Conservation (phyloP, 2,797 vertebrate species). For the Lophotriccus pileatus region DNA sequence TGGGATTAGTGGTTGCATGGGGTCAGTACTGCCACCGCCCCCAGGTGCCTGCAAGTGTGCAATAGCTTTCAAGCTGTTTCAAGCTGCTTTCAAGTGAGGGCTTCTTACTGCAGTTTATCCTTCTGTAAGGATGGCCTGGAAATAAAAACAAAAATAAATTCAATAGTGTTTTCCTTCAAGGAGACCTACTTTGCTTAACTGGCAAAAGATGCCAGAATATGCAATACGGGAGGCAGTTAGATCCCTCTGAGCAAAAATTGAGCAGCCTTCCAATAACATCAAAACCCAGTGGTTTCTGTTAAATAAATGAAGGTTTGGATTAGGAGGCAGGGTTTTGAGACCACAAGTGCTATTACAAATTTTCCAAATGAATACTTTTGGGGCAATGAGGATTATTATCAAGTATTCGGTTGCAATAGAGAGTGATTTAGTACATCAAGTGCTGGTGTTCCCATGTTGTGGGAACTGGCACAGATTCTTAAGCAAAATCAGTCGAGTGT, state of each 20-base stretch:
- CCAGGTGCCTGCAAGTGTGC: not conserved
- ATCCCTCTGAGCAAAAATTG: not conserved
- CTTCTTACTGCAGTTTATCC: not conserved
- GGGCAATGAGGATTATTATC: not conserved
- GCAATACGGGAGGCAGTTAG: not conserved
- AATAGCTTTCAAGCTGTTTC: not conserved
- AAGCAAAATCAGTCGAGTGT: conserved; percentile 48
- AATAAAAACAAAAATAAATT: not conserved
- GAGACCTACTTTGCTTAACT: not conserved
- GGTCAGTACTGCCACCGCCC: not conserved
- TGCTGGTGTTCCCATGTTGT: conserved; percentile 5
- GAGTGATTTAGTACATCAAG: conserved; percentile 18
- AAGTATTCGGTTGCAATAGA: conserved; percentile 10
- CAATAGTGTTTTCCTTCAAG: not conserved
- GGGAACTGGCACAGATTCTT: not conserved
- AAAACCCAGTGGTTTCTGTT: conserved; percentile 3
- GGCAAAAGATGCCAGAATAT: not conserved
- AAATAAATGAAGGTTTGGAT: conserved; percentile 18
- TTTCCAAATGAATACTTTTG: conserved; percentile 35
- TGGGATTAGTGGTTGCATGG: not conserved
- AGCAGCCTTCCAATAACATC: not conserved
- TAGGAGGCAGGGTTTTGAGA: conserved; percentile 4
- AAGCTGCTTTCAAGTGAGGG: not conserved
- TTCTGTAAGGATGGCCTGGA: not conserved
- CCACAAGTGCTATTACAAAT: not conserved